Evolutionary conservation across 2,113 vertebrate species (phyloP).

Genomic region (Gymnocephalus cernua): DNA sequence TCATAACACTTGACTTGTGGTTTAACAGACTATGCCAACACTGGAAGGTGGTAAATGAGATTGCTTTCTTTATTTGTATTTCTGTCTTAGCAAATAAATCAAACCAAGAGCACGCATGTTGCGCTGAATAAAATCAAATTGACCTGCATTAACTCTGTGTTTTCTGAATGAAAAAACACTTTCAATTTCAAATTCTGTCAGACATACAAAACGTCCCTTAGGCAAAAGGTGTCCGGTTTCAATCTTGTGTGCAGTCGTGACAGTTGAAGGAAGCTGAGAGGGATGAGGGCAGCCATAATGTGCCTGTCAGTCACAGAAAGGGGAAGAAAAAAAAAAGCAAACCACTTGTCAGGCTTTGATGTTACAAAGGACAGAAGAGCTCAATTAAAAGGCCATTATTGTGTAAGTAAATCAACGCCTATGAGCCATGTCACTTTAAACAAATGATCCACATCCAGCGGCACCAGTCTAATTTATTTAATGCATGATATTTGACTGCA

Average conservation of each 20-base stretch:
- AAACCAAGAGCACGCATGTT: slow-evolving; percentile 20
- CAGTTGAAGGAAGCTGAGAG: slow-evolving; percentile 43
- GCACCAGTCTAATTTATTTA: slow-evolving; percentile 90
- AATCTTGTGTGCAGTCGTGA: slow-evolving; percentile 17
- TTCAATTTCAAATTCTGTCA: slow-evolving; percentile 43
- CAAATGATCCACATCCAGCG: slow-evolving; percentile 88
- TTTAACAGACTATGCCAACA: slow-evolving; percentile 69
- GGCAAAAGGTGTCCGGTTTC: slow-evolving; percentile 60
- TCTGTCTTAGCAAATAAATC: slow-evolving; percentile 70
- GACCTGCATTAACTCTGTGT: slow-evolving; percentile 27
- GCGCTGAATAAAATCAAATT: slow-evolving; percentile 34
- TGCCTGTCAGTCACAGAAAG: slow-evolving; percentile 86
- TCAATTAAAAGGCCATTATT: slow-evolving; percentile 98
- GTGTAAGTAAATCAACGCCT: slow-evolving; percentile 94
- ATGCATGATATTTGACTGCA: slow-evolving; percentile 87
- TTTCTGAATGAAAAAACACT: slow-evolving; percentile 33
- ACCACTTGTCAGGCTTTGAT: slow-evolving; percentile 88
- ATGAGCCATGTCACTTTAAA: slow-evolving; percentile 94
- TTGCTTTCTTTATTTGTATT: slow-evolving; percentile 74
- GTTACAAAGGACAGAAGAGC: slow-evolving; percentile 90
- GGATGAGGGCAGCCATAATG: slow-evolving; percentile 51
- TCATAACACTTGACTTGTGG: slow-evolving; percentile 79
- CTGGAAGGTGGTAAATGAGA: slow-evolving; percentile 76
- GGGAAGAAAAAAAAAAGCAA: slow-evolving; percentile 83
- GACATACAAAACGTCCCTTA: slow-evolving; percentile 28